A percentile compares a stretch with the other conserved stretches of the same genome.
Evolutionary conservation across 2,888 invertebrate species (phyloP).

Genomic region (Venusia cambrica): DNA sequence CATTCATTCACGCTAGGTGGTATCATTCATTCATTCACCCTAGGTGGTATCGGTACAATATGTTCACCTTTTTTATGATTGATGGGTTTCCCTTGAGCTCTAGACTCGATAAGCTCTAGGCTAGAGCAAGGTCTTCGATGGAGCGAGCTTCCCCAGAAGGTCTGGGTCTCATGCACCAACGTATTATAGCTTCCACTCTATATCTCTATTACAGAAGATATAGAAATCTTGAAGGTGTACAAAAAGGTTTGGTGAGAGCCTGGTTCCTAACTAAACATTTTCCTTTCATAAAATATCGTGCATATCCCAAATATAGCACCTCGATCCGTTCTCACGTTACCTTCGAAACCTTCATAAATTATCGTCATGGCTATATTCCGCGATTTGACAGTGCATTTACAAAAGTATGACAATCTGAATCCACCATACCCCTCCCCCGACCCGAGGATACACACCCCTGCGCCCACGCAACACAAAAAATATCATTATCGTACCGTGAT

Average conservation of each 20-base stretch:
- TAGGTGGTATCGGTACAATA: too few relatives aligned
- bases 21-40: too few relatives aligned
- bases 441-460: slow-evolving; percentile 24
- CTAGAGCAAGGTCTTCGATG: too few relatives aligned
- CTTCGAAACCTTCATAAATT: slow-evolving; percentile 45
- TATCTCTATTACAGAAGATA: too few relatives aligned
- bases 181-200: too few relatives aligned
- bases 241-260: not conserved
- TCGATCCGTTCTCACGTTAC: slow-evolving; percentile 44
- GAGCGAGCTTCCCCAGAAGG: too few relatives aligned
- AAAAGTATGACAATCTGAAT: slow-evolving; percentile 44
- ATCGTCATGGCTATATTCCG: slow-evolving; percentile 33
- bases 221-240: too few relatives aligned
- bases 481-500: slow-evolving; percentile 60
- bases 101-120: too few relatives aligned
- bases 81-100: too few relatives aligned
- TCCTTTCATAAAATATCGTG: slow-evolving; percentile 20
- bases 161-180: too few relatives aligned
- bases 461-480: slow-evolving; percentile 12
- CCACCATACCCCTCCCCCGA: slow-evolving; percentile 52
- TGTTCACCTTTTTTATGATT: too few relatives aligned
- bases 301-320: slow-evolving; percentile 31
- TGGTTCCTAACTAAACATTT: slow-evolving; percentile 25
- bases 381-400: slow-evolving; percentile 34
- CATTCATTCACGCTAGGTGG: too few relatives aligned